phyloP scores from a whole-genome alignment of 1,140 invertebrate species.

The Drosophila ogumai region DNA sequence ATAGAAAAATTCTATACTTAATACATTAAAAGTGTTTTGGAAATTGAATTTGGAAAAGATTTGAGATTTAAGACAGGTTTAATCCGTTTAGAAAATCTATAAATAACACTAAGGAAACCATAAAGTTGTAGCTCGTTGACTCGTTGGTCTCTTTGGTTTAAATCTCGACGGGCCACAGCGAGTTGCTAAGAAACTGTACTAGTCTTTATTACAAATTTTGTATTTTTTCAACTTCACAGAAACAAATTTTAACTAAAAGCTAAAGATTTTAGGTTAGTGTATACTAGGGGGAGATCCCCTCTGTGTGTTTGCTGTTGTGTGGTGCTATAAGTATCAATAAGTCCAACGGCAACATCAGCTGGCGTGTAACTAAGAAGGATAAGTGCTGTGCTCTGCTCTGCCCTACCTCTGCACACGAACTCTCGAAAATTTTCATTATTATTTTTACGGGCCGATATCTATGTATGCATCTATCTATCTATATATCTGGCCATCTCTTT shows the following conservation, averaged over 20 bases:
- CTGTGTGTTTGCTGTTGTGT: conserved; percentile 39
- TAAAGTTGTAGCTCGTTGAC: background rate
- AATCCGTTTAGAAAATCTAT: too few species aligned
- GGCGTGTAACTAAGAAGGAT: conserved; percentile 81
- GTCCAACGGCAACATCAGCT: conserved; percentile 63
- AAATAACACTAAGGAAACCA: background rate
- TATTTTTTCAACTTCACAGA: too few species aligned
- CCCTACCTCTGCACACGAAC: conserved; percentile 25
- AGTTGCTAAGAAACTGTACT: background rate
- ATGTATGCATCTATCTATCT: conserved; percentile 30
- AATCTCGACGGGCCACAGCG: background rate
- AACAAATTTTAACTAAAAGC: too few species aligned
- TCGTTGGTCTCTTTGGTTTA: background rate
- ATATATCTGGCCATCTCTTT: conserved; percentile 27
- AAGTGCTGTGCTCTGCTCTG: conserved; percentile 52
- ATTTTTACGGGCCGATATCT: conserved; percentile 51
- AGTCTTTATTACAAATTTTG: background rate
- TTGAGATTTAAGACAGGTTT: background rate
- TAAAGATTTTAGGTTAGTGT: background rate
- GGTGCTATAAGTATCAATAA: conserved; percentile 81
- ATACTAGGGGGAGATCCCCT: conserved; percentile 10
- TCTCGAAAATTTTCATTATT: conserved; percentile 77
- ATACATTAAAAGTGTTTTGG: background rate
- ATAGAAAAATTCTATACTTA: background rate
- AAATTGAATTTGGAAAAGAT: background rate